Conservation (phyloP, 2,888 invertebrate genomes). For the Drosophila robusta region DNA sequence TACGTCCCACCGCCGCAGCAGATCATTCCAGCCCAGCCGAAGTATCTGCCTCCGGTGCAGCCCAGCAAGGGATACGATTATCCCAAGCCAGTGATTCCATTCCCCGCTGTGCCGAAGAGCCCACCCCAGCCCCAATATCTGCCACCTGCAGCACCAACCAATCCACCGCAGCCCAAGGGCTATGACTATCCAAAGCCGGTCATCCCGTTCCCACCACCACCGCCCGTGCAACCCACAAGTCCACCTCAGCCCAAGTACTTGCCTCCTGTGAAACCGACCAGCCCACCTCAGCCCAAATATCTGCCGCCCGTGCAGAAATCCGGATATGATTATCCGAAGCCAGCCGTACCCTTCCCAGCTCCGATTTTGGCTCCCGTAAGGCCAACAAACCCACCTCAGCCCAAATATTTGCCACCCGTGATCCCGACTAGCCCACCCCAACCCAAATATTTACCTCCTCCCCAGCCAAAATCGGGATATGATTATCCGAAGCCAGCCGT, state of each 20-base stretch:
- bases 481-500: constrained; percentile 40
- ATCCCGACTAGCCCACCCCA: constrained; percentile 10
- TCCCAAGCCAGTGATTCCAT: constrained; percentile 61
- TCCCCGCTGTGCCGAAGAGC: constrained; percentile 33
- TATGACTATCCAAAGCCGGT: constrained; percentile 67
- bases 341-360: constrained; percentile 55
- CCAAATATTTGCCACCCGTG: constrained; percentile 46
- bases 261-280: constrained; percentile 43
- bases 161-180: constrained; percentile 38
- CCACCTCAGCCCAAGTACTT: constrained; percentile 12
- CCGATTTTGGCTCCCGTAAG: constrained; percentile 35
- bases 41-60: constrained; percentile 61
- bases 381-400: constrained; percentile 54
- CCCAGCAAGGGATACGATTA: constrained; percentile 66
- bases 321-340: constrained; percentile 71
- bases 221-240: constrained; percentile 21
- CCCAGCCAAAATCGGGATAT: constrained; percentile 49
- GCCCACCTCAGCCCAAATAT: constrained; percentile 55
- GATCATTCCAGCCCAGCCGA: constrained; percentile 50
- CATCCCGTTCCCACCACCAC: constrained; percentile 52
- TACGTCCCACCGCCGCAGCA: constrained; percentile 50
- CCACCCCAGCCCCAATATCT: constrained; percentile 14
- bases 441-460: constrained; percentile 1
- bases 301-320: constrained; percentile 55
- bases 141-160: constrained; percentile 48